Conservation (phyloP, 2,113 vertebrate species). For the Astur gentilis region DNA sequence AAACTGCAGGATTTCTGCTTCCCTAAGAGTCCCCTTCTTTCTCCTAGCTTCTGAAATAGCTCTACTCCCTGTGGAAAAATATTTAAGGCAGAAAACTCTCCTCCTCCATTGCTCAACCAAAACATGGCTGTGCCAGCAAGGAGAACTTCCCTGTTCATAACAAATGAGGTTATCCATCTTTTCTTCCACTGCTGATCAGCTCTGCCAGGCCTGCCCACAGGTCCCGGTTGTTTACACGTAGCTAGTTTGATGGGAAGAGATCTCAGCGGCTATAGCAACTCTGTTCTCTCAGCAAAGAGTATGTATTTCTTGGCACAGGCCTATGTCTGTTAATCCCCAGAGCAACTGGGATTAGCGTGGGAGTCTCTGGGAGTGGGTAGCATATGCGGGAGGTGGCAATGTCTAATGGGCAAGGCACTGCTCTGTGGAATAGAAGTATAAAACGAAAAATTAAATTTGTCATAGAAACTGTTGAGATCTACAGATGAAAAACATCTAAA, state of each 20-base stretch:
- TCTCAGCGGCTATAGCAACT: neutral
- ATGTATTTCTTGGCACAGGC: neutral
- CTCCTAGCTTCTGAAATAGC: neutral
- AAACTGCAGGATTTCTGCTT: neutral
- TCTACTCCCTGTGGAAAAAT: neutral
- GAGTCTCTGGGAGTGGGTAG: neutral
- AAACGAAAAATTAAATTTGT: neutral
- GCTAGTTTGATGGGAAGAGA: neutral
- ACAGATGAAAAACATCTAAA: neutral
- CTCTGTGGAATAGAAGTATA: neutral
- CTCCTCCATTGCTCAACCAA: neutral
- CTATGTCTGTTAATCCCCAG: neutral
- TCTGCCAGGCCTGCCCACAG: neutral
- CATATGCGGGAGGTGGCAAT: accelerated
- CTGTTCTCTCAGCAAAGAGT: neutral
- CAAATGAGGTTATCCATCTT: neutral
- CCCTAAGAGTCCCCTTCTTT: neutral
- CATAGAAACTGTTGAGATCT: neutral
- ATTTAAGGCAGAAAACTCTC: neutral
- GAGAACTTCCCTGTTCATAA: neutral
- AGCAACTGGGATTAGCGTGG: neutral
- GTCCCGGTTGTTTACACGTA: neutral
- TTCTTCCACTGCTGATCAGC: neutral
- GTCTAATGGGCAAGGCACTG: neutral
- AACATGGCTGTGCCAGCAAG: neutral